Base-by-base conservation (phyloP, 2,113 vertebrate species). In the Bubo blakistoni region DNA sequence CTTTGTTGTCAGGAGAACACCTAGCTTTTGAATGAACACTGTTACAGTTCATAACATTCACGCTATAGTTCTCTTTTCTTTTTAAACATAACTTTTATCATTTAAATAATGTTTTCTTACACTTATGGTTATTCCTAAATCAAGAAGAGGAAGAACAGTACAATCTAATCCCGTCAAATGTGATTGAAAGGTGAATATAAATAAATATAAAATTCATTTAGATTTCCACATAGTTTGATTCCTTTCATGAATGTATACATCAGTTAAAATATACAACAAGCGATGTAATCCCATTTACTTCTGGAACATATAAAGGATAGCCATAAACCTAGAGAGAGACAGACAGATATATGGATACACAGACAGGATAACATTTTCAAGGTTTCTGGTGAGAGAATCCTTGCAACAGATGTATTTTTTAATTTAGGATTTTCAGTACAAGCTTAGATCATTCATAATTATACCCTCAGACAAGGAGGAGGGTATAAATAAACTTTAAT, bases 391-490 rank as follows among this genome's bases (percentile, higher is more conserved):
- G 95, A 88, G 79, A 93, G 30, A 96, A 66, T 90, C 54, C 94
- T 95, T 94, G 93, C 87, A 87, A 95, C 96, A 97, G 95, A 97
- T 96, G 84, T 86, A 94, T 93, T 95, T 97, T 94, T 96, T 96
- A 97, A 96, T 97, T 97, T 97, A 96, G 71, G 89, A 96, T 97
- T 97, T 96, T 97, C 91, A 95, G 81, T 94, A 96, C 78, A 88
- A 96, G 87, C 94, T 97, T 97, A 92, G 93, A 96, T 97, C 95
- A 97, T 97, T 94, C 96, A 97, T 95, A 97, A 97, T 98, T 96
- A 96, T 83, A 96, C 80, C 51, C 54, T 96, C 93, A 94, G 95
- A 97, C 97, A 96, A 95, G 88, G 24, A 96, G 78, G 71, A 20
- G 8, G 59, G 79, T 97, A 92, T 96, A 97, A 97, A 97, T 97